Evolutionary conservation across 2,888 invertebrate genomes (phyloP).

Genomic region (Priocnemis perturbator): DNA sequence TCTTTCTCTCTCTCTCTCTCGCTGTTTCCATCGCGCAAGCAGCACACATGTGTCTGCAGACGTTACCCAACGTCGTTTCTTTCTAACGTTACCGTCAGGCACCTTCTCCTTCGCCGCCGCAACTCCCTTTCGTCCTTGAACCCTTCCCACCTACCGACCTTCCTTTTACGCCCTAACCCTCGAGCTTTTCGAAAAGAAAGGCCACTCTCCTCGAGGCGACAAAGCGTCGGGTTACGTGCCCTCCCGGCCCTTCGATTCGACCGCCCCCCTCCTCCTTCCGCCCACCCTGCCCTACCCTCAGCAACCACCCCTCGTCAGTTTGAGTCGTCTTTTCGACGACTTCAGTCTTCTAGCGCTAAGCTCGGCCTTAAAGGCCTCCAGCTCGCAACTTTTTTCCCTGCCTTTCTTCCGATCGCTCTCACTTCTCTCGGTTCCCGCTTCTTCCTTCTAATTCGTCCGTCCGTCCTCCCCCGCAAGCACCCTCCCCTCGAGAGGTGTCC

Average conservation of each 20-base stretch:
- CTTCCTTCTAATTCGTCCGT: constrained; percentile 17
- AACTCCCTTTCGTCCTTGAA: constrained; percentile 44
- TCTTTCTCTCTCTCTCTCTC: constrained; percentile 16
- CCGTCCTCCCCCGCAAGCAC: too few relatives aligned
- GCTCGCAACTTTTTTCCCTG: constrained; percentile 11
- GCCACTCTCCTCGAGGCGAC: constrained; percentile 36
- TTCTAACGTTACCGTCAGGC: background rate
- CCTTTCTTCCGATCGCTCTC: background rate
- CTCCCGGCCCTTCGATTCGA: too few relatives aligned
- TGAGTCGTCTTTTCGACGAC: constrained; percentile 28
- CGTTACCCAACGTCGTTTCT: background rate
- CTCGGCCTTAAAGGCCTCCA: constrained; percentile 25
- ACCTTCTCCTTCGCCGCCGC: constrained; percentile 21
- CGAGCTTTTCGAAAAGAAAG: constrained; percentile 33
- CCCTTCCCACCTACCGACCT: constrained; percentile 42
- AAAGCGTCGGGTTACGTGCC: constrained; percentile 43
- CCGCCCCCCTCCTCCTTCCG: constrained; percentile 8
- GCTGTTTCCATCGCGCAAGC: background rate
- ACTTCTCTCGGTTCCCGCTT: background rate
- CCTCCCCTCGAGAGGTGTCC: too few relatives aligned
- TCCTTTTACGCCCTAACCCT: constrained; percentile 47
- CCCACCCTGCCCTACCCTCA: constrained; percentile 5
- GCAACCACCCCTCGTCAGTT: too few relatives aligned
- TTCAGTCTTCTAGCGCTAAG: constrained; percentile 23
- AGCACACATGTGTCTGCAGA: background rate